Percentiles rank a stretch among this genome's conserved stretches.
Evolutionary conservation across 2,888 invertebrate species (phyloP).

Genomic region (Meteorus cinctellus): DNA sequence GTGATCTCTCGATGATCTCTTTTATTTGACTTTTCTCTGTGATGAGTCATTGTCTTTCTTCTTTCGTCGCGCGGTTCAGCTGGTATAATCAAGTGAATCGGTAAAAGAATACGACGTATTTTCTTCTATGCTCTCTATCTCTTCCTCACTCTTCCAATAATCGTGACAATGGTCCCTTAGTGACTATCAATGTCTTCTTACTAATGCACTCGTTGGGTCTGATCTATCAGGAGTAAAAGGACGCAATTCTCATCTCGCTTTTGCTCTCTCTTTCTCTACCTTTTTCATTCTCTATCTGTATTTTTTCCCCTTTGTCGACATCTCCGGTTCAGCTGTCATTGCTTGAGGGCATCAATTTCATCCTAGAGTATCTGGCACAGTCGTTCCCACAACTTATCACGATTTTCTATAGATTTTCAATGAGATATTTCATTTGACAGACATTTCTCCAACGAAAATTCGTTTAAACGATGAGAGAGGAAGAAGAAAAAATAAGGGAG

Average conservation of each 20-base stretch:
- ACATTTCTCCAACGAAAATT: neutral
- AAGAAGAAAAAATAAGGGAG: slow-evolving; percentile 33
- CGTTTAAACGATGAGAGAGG: neutral
- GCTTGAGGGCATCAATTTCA: slow-evolving; percentile 10
- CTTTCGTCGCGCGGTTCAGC: slow-evolving; percentile 29
- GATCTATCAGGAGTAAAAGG: slow-evolving; percentile 5
- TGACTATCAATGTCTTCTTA: neutral
- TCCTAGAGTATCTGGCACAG: slow-evolving; percentile 2
- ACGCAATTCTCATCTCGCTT: neutral
- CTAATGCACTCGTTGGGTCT: slow-evolving; percentile 15
- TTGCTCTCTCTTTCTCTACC: neutral
- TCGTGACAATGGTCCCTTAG: slow-evolving; percentile 27
- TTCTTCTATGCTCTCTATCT: too few species aligned
- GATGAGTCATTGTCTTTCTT: slow-evolving; percentile 44
- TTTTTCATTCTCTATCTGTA: neutral
- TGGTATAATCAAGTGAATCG: slow-evolving; percentile 32
- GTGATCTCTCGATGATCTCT: slow-evolving; percentile 38
- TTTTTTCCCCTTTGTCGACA: neutral
- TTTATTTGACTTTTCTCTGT: slow-evolving; percentile 14
- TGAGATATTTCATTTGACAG: slow-evolving; percentile 2
- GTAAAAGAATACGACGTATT: neutral
- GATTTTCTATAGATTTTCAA: neutral
- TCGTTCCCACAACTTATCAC: slow-evolving; percentile 10
- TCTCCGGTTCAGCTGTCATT: slow-evolving; percentile 15
- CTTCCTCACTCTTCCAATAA: slow-evolving; percentile 17